Evolutionary conservation across 2,113 vertebrate species (phyloP), one percentile per base, ranked within the genome.

Genomic region (Chaetorhynchus papuensis): DNA sequence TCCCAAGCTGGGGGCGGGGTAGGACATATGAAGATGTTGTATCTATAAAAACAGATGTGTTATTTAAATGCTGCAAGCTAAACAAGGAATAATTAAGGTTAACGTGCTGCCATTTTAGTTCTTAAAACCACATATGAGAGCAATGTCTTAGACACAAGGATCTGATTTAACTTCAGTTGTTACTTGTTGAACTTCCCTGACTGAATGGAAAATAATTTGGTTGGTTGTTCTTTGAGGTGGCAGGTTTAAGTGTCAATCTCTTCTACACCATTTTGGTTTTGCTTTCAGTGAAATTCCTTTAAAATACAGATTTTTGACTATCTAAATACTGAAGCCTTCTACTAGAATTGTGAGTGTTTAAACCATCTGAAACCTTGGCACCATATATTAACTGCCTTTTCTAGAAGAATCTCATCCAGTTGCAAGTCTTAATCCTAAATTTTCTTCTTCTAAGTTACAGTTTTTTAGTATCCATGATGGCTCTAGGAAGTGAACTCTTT

Each of bases 41-140:
- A 91, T 87, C 94, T 97, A 1, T 91, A 59, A 86, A 96, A 96
- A 35, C 94, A 94, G 87, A 95, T 93, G 89, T 94, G 84, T 93
- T 84, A 56, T 87, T 95, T 91, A 83, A 96, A 83, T 87, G 63
- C 63, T 61, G 78, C 78, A 74, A 93, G 90, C 79, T 94, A 88
- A 94, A 94, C 82, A 70, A 80, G 94, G 75, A 93, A 74, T 78
- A 83, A 72, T 94, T 95, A 88, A 85, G 87, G 93, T 96, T 94
- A 90, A 85, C 22, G 31, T 90, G 70, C 89, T 94, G 93, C 61
- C 71, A 66, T 93, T 89, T 71, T 66, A 71, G 61, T 93, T 95
- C 90, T 93, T 85, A 80, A 94, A 96, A 90, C 94, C 93, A 70
- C 89, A 86, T 83, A 77, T 70, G 66, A 91, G 71, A 85, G 59